Conservation (phyloP, 2,113 vertebrate genomes). For the Podilymbus podiceps region DNA sequence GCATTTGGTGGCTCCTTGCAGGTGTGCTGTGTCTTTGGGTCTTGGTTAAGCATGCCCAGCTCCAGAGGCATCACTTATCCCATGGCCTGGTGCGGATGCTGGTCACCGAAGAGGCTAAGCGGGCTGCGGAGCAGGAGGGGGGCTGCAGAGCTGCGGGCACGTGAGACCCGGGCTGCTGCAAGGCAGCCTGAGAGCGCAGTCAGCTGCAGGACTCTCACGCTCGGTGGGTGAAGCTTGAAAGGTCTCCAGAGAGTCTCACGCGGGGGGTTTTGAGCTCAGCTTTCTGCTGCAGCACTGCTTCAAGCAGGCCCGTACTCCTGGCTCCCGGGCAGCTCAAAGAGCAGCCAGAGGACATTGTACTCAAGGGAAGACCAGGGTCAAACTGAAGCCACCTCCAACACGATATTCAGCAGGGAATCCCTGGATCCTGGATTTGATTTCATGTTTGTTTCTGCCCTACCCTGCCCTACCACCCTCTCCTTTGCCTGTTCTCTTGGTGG, state of each 20-base stretch:
- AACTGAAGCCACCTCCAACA: slow-evolving; percentile 41
- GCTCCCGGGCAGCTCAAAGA: background rate
- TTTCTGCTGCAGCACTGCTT: slow-evolving; percentile 12
- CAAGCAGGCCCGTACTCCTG: background rate
- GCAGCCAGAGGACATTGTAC: slow-evolving; percentile 61
- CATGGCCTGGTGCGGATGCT: background rate
- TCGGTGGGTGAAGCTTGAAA: slow-evolving; percentile 9
- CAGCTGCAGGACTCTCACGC: background rate
- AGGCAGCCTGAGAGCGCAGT: background rate
- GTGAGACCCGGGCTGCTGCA: background rate
- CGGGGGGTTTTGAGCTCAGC: background rate
- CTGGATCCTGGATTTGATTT: slow-evolving; percentile 30
- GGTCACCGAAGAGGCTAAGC: accelerated
- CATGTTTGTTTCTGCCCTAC: slow-evolving; percentile 25
- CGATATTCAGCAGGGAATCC: background rate
- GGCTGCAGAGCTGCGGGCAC: background rate
- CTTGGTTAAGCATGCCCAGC: background rate
- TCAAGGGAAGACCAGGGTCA: slow-evolving; percentile 33
- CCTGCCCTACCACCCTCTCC: slow-evolving; percentile 16
- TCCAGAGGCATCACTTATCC: background rate
- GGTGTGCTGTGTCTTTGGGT: background rate
- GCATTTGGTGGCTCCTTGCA: background rate
- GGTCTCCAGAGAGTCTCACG: slow-evolving; percentile 6
- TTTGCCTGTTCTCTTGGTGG: slow-evolving; percentile 53
- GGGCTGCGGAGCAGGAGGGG: background rate